phyloP scores from a whole-genome alignment of 2,113 vertebrate genomes.

The Numida meleagris region DNA sequence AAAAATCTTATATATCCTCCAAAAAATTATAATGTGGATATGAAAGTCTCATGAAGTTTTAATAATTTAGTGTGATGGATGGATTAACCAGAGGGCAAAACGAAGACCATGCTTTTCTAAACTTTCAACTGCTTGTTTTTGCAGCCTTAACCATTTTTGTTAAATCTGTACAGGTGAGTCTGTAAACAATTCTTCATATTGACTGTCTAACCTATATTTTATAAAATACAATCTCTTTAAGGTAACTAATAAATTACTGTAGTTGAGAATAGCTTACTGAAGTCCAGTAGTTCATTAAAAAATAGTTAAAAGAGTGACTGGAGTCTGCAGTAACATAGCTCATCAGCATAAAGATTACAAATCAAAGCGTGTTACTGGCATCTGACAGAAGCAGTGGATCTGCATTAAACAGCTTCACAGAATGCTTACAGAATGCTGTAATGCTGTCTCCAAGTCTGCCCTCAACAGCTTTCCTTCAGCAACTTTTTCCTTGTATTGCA shows the following conservation, averaged over 20 bases:
- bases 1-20: neutral
- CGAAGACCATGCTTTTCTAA: neutral
- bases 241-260: neutral
- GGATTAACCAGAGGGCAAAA: neutral
- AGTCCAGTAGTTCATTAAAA: neutral
- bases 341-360: neutral
- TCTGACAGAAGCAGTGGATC: neutral
- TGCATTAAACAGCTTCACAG: neutral
- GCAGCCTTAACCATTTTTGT: neutral
- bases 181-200: neutral
- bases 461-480: neutral
- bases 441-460: neutral
- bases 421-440: neutral
- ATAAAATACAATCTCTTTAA: neutral
- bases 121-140: neutral
- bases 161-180: neutral
- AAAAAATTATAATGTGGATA: neutral
- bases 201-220: neutral
- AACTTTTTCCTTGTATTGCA: neutral
- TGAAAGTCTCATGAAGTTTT: conserved; percentile 11
- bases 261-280: neutral
- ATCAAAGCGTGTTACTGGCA: neutral
- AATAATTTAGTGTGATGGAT: neutral
- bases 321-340: neutral
- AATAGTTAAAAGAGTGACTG: neutral